Conservation (phyloP, 2,113 vertebrate species). For the Athene noctua region DNA sequence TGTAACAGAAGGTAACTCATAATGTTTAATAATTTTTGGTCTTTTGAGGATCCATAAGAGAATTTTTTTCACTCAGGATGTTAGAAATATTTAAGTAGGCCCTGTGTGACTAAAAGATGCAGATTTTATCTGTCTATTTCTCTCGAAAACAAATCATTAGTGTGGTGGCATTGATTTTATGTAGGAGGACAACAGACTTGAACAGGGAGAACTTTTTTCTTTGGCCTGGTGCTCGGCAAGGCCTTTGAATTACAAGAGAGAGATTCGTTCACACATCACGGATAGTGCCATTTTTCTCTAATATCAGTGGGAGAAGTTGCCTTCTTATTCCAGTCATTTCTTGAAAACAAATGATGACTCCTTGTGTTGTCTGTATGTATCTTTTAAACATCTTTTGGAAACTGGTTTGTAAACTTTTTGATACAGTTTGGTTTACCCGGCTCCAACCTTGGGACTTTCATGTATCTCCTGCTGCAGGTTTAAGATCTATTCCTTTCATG, state of each 20-base stretch:
- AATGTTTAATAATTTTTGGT: not conserved
- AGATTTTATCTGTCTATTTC: not conserved
- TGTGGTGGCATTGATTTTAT: not conserved
- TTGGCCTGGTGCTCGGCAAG: not conserved
- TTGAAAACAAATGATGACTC: not conserved
- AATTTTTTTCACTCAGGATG: not conserved
- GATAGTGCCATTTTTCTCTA: not conserved
- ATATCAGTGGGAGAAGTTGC: not conserved
- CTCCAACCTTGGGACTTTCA: not conserved
- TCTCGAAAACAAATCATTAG: not conserved
- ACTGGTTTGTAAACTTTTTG: not conserved
- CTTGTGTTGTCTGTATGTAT: not conserved
- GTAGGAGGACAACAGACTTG: not conserved
- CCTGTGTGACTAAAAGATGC: not conserved
- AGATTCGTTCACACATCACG: not conserved
- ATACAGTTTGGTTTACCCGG: not conserved
- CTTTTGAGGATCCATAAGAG: not conserved
- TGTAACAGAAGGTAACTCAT: not conserved
- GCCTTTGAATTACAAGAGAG: not conserved
- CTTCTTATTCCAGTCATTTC: not conserved
- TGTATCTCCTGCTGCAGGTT: not conserved
- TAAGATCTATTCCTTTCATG: not conserved
- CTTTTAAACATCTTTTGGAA: not conserved
- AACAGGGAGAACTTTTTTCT: not conserved
- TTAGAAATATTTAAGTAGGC: not conserved